Evolutionary conservation across 2,797 vertebrate species (phyloP).

Genomic region (Somateria mollissima): DNA sequence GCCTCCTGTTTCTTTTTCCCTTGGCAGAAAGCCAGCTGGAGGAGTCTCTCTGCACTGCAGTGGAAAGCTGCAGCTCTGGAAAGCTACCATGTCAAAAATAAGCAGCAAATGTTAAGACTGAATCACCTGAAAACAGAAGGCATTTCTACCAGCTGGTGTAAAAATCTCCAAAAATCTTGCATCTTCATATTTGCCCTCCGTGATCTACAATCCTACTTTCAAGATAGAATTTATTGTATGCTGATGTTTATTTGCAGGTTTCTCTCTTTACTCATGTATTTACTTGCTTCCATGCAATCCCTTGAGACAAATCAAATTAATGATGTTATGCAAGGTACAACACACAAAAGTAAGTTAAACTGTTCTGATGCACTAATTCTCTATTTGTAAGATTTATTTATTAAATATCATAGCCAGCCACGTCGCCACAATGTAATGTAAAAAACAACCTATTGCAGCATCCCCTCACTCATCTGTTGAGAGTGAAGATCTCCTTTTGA

Average conservation of each 20-base stretch:
- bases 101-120: background rate
- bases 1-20: background rate
- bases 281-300: background rate
- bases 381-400: background rate
- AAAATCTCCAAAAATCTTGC: background rate
- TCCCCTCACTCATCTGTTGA: background rate
- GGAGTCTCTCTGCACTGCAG: conserved; percentile 75
- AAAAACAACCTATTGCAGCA: background rate
- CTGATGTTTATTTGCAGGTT: background rate
- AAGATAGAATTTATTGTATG: background rate
- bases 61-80: conserved; percentile 62
- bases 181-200: background rate
- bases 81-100: conserved; percentile 26
- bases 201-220: background rate
- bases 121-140: conserved; percentile 9
- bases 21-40: conserved; percentile 68
- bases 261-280: background rate
- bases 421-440: background rate
- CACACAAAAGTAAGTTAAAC: background rate
- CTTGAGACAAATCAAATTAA: background rate
- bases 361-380: background rate
- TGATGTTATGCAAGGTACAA: background rate
- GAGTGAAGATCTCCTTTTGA: background rate
- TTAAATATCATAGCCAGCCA: background rate
- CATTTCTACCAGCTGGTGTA: background rate